phyloP scores from a whole-genome alignment of 2,113 vertebrate genomes.

The Antechinus flavipes region DNA sequence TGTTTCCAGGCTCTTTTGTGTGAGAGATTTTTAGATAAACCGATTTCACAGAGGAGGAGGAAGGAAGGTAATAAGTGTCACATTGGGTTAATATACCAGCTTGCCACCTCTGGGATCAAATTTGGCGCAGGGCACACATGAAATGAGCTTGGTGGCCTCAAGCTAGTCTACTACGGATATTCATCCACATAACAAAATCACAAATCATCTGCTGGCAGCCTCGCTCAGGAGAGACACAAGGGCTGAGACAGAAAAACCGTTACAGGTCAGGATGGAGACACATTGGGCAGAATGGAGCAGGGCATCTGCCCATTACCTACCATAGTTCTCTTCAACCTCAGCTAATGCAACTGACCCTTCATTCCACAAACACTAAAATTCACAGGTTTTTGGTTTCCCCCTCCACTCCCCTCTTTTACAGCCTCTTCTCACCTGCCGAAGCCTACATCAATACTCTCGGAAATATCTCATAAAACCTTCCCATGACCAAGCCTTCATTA shows the following conservation, averaged over 20 bases:
- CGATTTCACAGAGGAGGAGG: conserved; percentile 61
- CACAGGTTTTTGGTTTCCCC: background rate
- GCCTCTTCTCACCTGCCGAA: conserved; percentile 33
- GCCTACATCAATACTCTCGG: background rate
- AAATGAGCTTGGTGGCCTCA: conserved; percentile 76
- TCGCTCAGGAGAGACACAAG: conserved; percentile 37
- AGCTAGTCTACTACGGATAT: conserved; percentile 58
- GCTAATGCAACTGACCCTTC: background rate
- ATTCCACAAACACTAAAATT: background rate
- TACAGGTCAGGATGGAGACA: conserved; percentile 46
- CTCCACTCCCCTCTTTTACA: background rate
- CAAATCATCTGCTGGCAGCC: conserved; percentile 67
- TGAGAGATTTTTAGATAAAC: conserved; percentile 70
- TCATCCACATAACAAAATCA: conserved; percentile 72
- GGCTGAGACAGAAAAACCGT: conserved; percentile 51
- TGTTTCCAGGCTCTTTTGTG: conserved; percentile 59
- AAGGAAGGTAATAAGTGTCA: conserved; percentile 68
- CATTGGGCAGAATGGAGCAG: background rate
- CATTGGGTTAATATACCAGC: conserved; percentile 53
- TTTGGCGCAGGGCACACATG: conserved; percentile 64
- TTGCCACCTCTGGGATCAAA: conserved; percentile 61
- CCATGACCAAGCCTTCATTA: conserved; percentile 1
- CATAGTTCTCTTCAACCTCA: conserved; percentile 10
- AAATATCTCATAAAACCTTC: conserved; percentile 29
- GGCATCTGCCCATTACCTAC: background rate